These are phyloP conservation scores for Amphiprion clarkii DNA, from an alignment of 2,797 vertebrate species.

Conservation along the genomic window DNA sequence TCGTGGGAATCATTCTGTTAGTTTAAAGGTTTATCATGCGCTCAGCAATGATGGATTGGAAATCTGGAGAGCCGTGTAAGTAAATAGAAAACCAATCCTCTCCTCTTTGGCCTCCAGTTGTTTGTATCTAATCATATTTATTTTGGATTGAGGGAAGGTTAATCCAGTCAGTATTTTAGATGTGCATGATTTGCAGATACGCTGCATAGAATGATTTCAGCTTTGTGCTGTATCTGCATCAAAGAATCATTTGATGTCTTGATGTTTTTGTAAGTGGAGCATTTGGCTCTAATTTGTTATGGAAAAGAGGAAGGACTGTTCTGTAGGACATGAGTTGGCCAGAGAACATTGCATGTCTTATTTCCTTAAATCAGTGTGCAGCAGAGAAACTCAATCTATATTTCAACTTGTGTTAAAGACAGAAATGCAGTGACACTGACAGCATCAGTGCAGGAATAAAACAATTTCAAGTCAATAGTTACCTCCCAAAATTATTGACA, in stretches of 20 bases:
- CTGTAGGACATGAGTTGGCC: conserved; percentile 49
- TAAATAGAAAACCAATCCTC: conserved; percentile 55
- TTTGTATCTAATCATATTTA: conserved; percentile 44
- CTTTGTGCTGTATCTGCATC: conserved; percentile 14
- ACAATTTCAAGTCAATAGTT: not conserved
- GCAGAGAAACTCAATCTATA: conserved; percentile 15
- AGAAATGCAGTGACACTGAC: conserved; percentile 22
- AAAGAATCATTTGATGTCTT: conserved; percentile 24
- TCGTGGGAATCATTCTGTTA: conserved; percentile 20
- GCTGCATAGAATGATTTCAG: conserved; percentile 13
- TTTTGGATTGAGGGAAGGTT: conserved; percentile 24
- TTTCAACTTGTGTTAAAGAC: conserved; percentile 12
- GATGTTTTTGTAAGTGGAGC: conserved; percentile 52
- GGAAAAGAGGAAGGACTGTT: conserved; percentile 50
- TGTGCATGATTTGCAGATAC: conserved; percentile 32
- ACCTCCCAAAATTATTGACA: not conserved
- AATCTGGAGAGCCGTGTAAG: conserved; percentile 16
- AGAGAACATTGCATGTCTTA: conserved; percentile 24
- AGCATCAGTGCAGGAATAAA: conserved; percentile 35
- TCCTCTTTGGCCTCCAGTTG: conserved; percentile 28
- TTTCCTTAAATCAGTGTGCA: conserved; percentile 38
- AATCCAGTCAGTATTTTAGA: conserved; percentile 38
- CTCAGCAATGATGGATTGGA: conserved; percentile 25
- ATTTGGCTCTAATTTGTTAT: conserved; percentile 30
- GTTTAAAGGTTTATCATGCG: conserved; percentile 15